Evolutionary conservation across 2,113 vertebrate species (phyloP), one percentile per base, ranked within the genome.

Genomic region (Actenoides hombroni): DNA sequence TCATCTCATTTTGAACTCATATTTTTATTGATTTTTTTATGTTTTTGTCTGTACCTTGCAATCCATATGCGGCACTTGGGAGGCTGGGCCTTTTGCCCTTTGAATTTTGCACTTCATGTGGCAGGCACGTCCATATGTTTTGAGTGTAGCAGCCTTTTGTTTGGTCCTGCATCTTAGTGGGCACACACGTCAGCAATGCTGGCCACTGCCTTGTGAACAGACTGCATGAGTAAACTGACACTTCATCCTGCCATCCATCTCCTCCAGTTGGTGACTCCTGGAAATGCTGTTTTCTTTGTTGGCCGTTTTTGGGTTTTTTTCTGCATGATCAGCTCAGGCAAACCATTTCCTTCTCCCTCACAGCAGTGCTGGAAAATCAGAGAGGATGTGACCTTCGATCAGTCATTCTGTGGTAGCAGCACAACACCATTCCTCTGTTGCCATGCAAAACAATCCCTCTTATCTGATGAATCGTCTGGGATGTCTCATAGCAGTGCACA

Each of bases 301-400:
- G 49, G 37, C 88, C 37, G 8, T 46, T 46, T 20, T 46, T 5
- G 14, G 49, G 11, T 39, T 10, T 4, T 69, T 57, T 59, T 29
- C 83, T 92, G 88, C 79, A 6, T 73, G 70, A 73, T 83, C 83
- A 88, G 71, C 59, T 93, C 71, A 75, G 83, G 48, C 79, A 78
- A 92, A 89, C 16, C 53, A 61, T 88, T 90, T 86, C 80, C 73
- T 81, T 68, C 79, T 84, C 75, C 35, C 46, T 91, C 29, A 13
- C 59, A 67, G 65, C 68, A 48, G 40, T 53, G 42, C 83, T 94
- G 94, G 84, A 83, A 94, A 96, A 83, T 76, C 37, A 44, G 84
- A 65, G 87, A 94, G 89, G 84, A 92, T 94, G 3, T 95, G 96
- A 92, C 61, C 76, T 54, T 61, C 79, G 57, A 83, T 86, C 56